Base-by-base conservation (phyloP, 2,113 vertebrate species). In the Vidua macroura region DNA sequence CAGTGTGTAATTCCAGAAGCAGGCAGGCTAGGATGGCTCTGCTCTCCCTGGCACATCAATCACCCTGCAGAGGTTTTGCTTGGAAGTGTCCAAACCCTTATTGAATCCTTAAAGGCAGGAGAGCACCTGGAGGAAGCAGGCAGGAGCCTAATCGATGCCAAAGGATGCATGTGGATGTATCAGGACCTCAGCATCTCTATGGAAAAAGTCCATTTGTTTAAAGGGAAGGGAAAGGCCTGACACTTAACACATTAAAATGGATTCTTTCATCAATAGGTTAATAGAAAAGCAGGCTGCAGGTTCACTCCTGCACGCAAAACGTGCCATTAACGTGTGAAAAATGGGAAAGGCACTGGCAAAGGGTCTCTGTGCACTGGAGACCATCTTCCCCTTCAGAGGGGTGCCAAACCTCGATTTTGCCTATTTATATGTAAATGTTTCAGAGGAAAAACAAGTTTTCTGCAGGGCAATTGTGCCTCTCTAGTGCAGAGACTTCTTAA, bases 361-460 rank as follows among this genome's bases (percentile, higher is more conserved):
- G 81, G 78, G 81, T 49, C 31, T 92, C 82, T 80, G 77, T 81
- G 51, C 25, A 13, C 66, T 33, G 13, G 52, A 85, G 84, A 83
- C 2, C 6, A 8, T 74, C 82, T 93, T 58, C 70, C 67, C 27
- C 88, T 86, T 31, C 92, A 37, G 18, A 64, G 86, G 78, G 72
- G 52, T 72, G 76, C 90, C 83, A 86, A 53, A 84, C 76, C 91
- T 88, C 2, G 1, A 6, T 41, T 70, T 94, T 96, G 72, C 94
- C 96, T 97, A 98, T 98, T 96, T 98, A 97, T 98, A 98, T 98
- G 98, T 94, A 98, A 98, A 98, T 98, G 91, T 43, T 96, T 67
- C 41, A 24, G 75, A 70, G 77, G 59, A 15, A 76, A 91, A 96
- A 91, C 83, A 89, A 86, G 85, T 75, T 96, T 81, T 72, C 55